A percentile compares a stretch with the other conserved stretches of the same genome.
phyloP scores from a whole-genome alignment of 2,113 vertebrate species.

The Columba janthina region DNA sequence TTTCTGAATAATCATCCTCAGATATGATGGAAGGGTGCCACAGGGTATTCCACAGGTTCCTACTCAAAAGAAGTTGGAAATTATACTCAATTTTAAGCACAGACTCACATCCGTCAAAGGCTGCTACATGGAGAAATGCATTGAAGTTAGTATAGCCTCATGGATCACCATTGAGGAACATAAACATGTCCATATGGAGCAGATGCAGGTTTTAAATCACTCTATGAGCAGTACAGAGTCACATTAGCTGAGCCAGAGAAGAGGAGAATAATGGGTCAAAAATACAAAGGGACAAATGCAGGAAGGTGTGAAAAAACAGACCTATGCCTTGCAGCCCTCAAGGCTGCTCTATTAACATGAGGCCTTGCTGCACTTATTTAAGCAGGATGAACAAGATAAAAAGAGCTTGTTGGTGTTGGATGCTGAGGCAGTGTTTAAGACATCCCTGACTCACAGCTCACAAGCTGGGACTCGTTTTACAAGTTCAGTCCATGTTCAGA shows the following conservation, averaged over 20 bases:
- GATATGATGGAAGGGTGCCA: neutral
- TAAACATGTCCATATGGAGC: neutral
- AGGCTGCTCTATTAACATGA: neutral
- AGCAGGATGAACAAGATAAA: slow-evolving; percentile 14
- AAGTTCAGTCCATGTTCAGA: slow-evolving; percentile 61
- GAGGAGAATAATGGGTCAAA: neutral
- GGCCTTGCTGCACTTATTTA: slow-evolving; percentile 22
- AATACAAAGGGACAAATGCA: neutral
- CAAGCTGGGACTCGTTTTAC: slow-evolving; percentile 63
- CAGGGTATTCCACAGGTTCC: neutral
- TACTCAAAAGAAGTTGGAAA: neutral
- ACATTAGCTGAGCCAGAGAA: neutral
- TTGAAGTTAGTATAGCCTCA: neutral
- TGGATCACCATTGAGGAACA: neutral
- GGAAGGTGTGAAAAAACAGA: neutral
- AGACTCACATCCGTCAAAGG: neutral
- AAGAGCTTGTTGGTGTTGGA: slow-evolving; percentile 25
- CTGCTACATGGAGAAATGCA: neutral
- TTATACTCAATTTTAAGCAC: neutral
- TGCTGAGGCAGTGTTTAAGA: slow-evolving; percentile 42
- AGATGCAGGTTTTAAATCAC: neutral
- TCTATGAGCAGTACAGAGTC: neutral
- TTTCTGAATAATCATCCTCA: neutral
- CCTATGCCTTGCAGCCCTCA: neutral
- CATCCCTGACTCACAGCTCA: slow-evolving; percentile 27